Conservation (phyloP, 2,888 invertebrate genomes). For the Ditylenchus weischeri region DNA sequence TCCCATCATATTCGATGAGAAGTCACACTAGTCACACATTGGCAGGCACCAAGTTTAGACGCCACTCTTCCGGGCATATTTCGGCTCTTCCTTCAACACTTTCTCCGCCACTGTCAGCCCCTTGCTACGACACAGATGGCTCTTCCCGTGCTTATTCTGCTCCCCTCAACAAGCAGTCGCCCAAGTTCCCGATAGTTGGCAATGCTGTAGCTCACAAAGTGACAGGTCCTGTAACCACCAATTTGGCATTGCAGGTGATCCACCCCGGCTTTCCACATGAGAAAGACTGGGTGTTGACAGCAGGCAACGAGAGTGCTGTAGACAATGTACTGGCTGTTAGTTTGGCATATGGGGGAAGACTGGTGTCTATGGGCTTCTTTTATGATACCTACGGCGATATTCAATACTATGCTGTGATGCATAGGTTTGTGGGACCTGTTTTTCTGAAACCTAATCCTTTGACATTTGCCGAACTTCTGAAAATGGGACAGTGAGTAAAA, state of each 20-base stretch:
- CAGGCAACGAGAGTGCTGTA: constrained; percentile 49
- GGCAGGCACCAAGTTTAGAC: neutral
- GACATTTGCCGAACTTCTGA: constrained; percentile 50
- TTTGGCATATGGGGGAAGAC: constrained; percentile 39
- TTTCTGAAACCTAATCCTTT: constrained; percentile 57
- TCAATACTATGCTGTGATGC: constrained; percentile 51
- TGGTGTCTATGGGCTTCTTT: constrained; percentile 54
- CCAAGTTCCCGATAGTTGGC: neutral
- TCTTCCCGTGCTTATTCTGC: neutral
- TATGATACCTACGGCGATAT: constrained; percentile 13
- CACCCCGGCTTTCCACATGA: constrained; percentile 54
- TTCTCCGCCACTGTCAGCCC: neutral
- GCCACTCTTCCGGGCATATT: neutral
- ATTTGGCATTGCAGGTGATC: constrained; percentile 37
- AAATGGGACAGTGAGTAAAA: constrained; percentile 40
- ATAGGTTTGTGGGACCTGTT: constrained; percentile 53
- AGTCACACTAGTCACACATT: neutral
- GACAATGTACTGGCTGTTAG: constrained; percentile 49
- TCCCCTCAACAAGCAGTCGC: neutral
- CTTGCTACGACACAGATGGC: neutral
- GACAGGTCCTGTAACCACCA: too few species aligned
- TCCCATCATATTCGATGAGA: too few species aligned
- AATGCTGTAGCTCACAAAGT: neutral
- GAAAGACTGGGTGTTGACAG: constrained; percentile 54
- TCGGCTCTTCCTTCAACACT: neutral